phyloP scores from a whole-genome alignment of 2,888 invertebrate genomes.

The Torymus texanus region DNA sequence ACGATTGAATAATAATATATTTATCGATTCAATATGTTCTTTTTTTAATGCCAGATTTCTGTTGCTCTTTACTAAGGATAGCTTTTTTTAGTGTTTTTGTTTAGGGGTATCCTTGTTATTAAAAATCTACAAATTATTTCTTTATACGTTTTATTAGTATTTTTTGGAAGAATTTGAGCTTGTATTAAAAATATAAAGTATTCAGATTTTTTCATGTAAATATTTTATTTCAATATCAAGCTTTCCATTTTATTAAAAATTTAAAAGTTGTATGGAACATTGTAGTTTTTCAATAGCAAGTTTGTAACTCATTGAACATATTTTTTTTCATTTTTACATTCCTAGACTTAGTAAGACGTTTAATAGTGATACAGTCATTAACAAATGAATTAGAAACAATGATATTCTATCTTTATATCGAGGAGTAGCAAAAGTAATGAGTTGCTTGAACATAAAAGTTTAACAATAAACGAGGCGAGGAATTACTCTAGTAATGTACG shows the following conservation, averaged over 20 bases:
- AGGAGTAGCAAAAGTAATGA: constrained; percentile 39
- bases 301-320: neutral
- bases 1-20: constrained; percentile 43
- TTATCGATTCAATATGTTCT: constrained; percentile 17
- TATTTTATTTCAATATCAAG: neutral
- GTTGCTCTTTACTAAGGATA: constrained; percentile 1
- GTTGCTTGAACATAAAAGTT: neutral
- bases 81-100: no score
- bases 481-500: constrained; percentile 22
- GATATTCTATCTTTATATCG: neutral
- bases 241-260: neutral
- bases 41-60: constrained; percentile 28
- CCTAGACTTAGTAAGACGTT: constrained; percentile 15
- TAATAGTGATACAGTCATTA: neutral
- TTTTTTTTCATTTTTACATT: constrained; percentile 19
- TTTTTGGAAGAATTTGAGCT: no score
- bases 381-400: neutral
- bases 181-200: no score
- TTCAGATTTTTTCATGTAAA: no score
- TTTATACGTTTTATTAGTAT: no score
- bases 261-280: neutral
- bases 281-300: neutral
- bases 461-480: constrained; percentile 6
- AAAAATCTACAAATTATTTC: no score
- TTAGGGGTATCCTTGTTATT: no score